Conservation (phyloP, 2,113 vertebrate species). For the Lycaon pictus region DNA sequence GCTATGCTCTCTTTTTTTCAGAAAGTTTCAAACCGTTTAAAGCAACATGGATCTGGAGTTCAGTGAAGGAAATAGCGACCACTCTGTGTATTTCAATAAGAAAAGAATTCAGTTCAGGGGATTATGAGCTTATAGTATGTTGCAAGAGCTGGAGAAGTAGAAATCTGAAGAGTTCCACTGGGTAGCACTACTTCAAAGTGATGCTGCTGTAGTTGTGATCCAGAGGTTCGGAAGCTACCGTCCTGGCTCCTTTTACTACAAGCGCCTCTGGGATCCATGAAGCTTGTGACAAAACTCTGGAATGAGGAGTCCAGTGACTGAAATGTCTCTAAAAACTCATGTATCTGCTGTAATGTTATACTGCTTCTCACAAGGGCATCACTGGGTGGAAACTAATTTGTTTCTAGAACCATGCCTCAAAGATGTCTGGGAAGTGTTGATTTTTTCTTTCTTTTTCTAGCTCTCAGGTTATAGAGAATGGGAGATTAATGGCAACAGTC, state of each 20-base stretch:
- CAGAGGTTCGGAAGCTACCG: background rate
- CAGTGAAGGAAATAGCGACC: background rate
- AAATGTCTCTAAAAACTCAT: background rate
- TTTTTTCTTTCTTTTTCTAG: background rate
- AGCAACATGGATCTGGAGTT: background rate
- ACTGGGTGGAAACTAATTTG: background rate
- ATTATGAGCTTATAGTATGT: background rate
- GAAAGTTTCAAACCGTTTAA: background rate
- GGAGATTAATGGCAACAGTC: background rate
- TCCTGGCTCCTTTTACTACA: background rate
- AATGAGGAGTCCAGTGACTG: background rate
- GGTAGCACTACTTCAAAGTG: background rate
- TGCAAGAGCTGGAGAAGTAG: background rate
- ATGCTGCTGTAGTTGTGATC: background rate
- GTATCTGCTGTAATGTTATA: background rate
- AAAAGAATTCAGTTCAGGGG: background rate
- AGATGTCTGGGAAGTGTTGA: background rate
- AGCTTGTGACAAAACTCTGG: background rate
- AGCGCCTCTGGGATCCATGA: background rate
- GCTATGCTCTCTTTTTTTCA: background rate
- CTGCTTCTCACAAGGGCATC: background rate
- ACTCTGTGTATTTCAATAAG: background rate
- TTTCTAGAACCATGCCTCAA: background rate
- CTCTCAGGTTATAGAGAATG: background rate
- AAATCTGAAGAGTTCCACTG: background rate